Base-by-base conservation (phyloP, 2,113 vertebrate genomes). In the Puffinus mauretanicus region DNA sequence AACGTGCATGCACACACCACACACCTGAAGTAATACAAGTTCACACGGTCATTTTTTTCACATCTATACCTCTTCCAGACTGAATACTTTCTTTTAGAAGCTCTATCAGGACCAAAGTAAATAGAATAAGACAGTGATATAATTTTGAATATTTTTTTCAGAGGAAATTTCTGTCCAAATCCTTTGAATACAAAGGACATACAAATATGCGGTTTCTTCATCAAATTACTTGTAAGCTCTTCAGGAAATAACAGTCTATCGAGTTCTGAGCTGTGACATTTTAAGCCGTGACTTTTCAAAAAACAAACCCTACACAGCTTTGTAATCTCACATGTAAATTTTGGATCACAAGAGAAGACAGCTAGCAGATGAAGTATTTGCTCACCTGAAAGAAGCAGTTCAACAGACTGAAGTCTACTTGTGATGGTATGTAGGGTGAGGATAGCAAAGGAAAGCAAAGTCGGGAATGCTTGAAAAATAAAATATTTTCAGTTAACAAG, bases 381-480 rank as follows among this genome's bases (percentile, higher is more conserved):
- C 96, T 98, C 98, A 98, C 97, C 97, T 98, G 97, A 96, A 97
- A 96, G 97, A 97, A 97, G 97, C 49, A 94, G 96, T 94, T 98
- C 97, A 98, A 97, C 96, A 97, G 97, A 97, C 71, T 98, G 96
- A 98, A 98, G 96, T 97, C 97, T 98, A 95, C 87, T 96, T 98
- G 97, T 98, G 97, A 98, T 97, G 96, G 93, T 97, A 97, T 97
- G 97, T 97, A 98, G 96, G 97, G 97, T 98, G 94, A 98, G 96
- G 97, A 98, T 95, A 98, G 96, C 95, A 98, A 98, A 98, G 95
- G 96, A 98, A 98, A 98, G 93, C 96, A 98, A 98, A 98, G 96
- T 97, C 60, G 58, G 89, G 96, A 98, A 97, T 98, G 95, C 96
- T 98, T 98, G 98, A 98, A 98, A 98, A 98, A 97, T 97, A 97